These are phyloP conservation scores for Takifugu rubripes DNA, from an alignment of 2,797 vertebrate genomes.

Conservation along the genomic window DNA sequence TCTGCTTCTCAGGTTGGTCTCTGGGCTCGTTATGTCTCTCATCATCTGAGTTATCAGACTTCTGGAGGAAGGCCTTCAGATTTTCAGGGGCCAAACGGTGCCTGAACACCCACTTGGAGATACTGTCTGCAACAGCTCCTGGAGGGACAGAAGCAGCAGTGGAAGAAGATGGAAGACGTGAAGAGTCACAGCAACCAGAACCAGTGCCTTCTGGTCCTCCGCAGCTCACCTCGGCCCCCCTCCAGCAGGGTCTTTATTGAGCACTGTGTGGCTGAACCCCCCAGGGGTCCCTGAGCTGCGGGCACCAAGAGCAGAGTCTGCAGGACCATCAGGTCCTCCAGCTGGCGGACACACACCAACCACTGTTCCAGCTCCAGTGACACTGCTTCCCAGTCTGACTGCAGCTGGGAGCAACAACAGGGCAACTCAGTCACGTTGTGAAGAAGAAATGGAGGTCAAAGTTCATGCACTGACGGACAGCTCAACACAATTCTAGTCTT, in stretches of 20 bases:
- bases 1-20: slow-evolving; percentile 43
- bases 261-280: slow-evolving; percentile 76
- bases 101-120: slow-evolving; percentile 94
- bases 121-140: slow-evolving; percentile 91
- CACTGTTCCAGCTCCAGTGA: slow-evolving; percentile 95
- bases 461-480: too few relatives aligned
- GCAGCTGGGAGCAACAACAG: slow-evolving; percentile 57
- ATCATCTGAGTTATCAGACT: slow-evolving; percentile 43
- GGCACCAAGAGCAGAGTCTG: slow-evolving; percentile 86
- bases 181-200: background rate
- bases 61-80: slow-evolving; percentile 76
- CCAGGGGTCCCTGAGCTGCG: slow-evolving; percentile 56
- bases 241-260: slow-evolving; percentile 89
- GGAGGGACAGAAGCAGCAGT: background rate
- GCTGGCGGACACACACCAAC: slow-evolving; percentile 88
- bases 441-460: too few relatives aligned
- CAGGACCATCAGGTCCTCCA: slow-evolving; percentile 91
- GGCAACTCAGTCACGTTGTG: background rate
- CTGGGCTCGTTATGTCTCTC: slow-evolving; percentile 19
- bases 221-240: slow-evolving; percentile 85
- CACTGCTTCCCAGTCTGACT: slow-evolving; percentile 89
- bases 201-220: background rate
- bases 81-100: slow-evolving; percentile 80
- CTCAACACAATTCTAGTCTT: too few relatives aligned
- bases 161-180: background rate